Base-by-base conservation (phyloP, 2,113 vertebrate species). In the Eulemur rufifrons region DNA sequence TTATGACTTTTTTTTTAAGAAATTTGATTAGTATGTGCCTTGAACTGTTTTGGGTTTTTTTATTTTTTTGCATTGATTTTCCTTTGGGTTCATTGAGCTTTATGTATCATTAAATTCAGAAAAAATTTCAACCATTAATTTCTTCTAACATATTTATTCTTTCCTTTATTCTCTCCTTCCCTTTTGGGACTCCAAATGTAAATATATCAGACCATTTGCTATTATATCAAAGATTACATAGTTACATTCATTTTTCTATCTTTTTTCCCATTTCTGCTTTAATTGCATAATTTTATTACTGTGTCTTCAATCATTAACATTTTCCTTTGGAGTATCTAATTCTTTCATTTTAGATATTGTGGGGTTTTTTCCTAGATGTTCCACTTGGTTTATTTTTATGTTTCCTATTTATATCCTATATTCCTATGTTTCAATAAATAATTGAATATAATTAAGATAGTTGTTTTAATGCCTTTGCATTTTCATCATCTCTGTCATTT, bases 201-300 rank as follows among this genome's bases (percentile, higher is more conserved):
- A 6, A 29, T 32, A 54, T n/a, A 7, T 64, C 82, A 39, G 27
- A 68, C 23, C 42, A 61, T 15, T 94, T 92, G 15, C 9, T 69
- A 3, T 77, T 34, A 20, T 64, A 21, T 94, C 73, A 54, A 32
- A 76, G 42, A 61, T 84, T 25, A 82, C 34, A 77, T 45, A n/a
- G 21, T 25, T 52, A 47, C 17, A 42, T 14, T 69, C 18, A 54
- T 37, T 84, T 50, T 88, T 61, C 5, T 32, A 8, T 37, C 21
- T 52, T 69, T 56, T 63, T 14, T 29, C 8, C 14, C 27, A 3
- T 71, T 90, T 32, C 39, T 85, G 34, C 27, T 92, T 91, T 18
- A 84, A 94, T 83, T 91, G n/a, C 39, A 37, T 80, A 73, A 59
- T 63, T 80, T 94, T 89, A 47, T 85, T 89, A n/a, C 29, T 54